These are phyloP conservation scores for Apostichopus parvimensis DNA, from an alignment of 35 echinoderm and acorn worm species.

Conservation along the genomic window DNA sequence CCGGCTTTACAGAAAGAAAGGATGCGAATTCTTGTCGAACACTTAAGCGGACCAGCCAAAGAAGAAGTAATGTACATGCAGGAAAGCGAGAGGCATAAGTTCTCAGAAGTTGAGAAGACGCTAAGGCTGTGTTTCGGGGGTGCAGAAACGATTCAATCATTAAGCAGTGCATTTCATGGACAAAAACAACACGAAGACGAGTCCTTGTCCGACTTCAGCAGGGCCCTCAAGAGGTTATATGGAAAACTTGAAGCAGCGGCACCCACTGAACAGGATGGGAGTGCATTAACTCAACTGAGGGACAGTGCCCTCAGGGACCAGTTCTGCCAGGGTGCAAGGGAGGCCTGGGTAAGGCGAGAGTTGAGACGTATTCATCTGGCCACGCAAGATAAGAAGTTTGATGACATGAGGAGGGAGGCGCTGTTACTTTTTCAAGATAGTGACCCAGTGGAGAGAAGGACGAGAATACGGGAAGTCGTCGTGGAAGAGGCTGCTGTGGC, in stretches of 20 bases:
- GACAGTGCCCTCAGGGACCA: slow-evolving; percentile 51
- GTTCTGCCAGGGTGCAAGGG: slow-evolving; percentile 51
- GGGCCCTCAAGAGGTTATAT: slow-evolving; percentile 39
- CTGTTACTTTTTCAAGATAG: slow-evolving; percentile 30
- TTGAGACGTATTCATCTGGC: slow-evolving; percentile 52
- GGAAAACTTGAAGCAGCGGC: slow-evolving; percentile 33
- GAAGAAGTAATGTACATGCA: slow-evolving; percentile 36
- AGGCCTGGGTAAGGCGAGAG: slow-evolving; percentile 57
- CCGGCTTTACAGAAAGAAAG: not conserved
- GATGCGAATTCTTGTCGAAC: slow-evolving; percentile 1
- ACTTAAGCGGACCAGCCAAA: slow-evolving; percentile 35
- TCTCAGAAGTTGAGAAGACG: not conserved
- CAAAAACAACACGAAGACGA: no score
- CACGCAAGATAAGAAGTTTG: slow-evolving; percentile 5
- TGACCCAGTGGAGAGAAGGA: no score
- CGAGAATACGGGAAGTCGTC: no score
- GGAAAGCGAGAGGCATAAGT: not conserved
- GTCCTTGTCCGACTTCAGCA: slow-evolving; percentile 41
- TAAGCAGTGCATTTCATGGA: slow-evolving; percentile 16
- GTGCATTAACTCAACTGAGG: slow-evolving; percentile 33
- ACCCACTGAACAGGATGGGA: slow-evolving; percentile 34
- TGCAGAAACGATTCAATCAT: slow-evolving; percentile 19
- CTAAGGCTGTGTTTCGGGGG: slow-evolving; percentile 54
- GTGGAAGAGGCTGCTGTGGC: no score
- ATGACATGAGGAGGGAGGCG: slow-evolving; percentile 59